Conservation (phyloP, 2,888 invertebrate species). For the Nemotelus nigrinus region DNA sequence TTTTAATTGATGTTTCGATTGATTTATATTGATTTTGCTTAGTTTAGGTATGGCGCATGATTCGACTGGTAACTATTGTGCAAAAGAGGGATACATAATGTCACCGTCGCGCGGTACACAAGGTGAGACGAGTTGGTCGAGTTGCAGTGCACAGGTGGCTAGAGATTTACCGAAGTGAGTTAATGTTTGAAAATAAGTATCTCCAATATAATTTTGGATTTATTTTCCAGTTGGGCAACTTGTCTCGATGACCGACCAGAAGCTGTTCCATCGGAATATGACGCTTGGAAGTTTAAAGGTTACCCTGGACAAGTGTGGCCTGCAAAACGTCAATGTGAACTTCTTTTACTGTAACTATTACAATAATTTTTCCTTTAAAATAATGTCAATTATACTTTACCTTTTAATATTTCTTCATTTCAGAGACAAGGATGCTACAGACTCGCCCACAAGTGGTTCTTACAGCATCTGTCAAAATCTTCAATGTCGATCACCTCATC, state of each 20-base stretch:
- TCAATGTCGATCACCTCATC: slow-evolving; percentile 77
- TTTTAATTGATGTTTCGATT: background rate
- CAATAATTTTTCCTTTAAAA: background rate
- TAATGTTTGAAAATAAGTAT: background rate
- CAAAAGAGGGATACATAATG: slow-evolving; percentile 83
- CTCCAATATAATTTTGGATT: background rate
- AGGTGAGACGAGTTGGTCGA: slow-evolving; percentile 82
- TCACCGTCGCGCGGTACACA: slow-evolving; percentile 81
- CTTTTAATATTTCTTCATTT: too few species aligned
- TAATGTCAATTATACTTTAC: too few species aligned
- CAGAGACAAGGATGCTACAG: slow-evolving; percentile 74
- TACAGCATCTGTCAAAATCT: slow-evolving; percentile 72
- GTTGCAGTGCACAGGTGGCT: slow-evolving; percentile 75
- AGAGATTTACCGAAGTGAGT: slow-evolving; percentile 63
- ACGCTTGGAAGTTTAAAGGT: slow-evolving; percentile 72
- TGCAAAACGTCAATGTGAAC: slow-evolving; percentile 79
- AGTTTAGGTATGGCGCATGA: slow-evolving; percentile 86
- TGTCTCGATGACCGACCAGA: slow-evolving; percentile 73
- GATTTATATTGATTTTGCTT: slow-evolving; percentile 51
- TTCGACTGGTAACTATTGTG: slow-evolving; percentile 75
- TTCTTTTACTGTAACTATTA: slow-evolving; percentile 66
- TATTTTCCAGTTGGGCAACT: slow-evolving; percentile 68
- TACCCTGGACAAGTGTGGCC: slow-evolving; percentile 77
- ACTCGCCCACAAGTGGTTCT: slow-evolving; percentile 63
- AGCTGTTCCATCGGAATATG: slow-evolving; percentile 65